Evolutionary conservation across 2,113 vertebrate genomes (phyloP), one percentile per base, ranked within the genome.

Genomic region (Antennarius striatus): DNA sequence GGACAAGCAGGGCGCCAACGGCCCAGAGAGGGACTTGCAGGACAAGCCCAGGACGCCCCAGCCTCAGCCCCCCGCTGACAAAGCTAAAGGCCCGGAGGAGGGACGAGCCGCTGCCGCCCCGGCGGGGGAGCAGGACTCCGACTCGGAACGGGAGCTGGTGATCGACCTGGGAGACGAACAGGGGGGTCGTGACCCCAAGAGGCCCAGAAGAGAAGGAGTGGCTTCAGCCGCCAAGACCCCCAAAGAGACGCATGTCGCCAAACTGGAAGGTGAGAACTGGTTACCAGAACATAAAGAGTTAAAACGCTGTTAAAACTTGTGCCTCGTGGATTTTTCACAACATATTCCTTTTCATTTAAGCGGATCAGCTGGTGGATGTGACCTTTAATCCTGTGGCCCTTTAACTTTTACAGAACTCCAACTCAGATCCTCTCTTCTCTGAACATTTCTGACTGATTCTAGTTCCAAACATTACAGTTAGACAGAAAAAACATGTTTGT

Each of bases 81-180:
- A 94, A 70, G 73, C 94, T 52, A 95, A 94, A 87, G 83, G 91
- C 3, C 92, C 94, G 71, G 96, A 97, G 75, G 96, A 98, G 81
- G 91, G 89, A 13, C 94, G 90, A 87, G 91, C 92, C 14, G 59
- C 73, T 47, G 53, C 70, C 14, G 12, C 77, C 1, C 65, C 86
- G 36, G 90, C 85, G 0, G 88, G 93, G 3, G 95, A 94, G 17
- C 92, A 96, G 81, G 97, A 99, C 90, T 98, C 96, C 1, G 97
- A 99, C 83, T 99, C 97, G 0, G 97, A 99, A 84, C 94, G 94
- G 4, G 97, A 99, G 87, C 93, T 99, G n/a, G 96, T 99, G 75
- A 99, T 99, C 47, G 97, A 99, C 73, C 90, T 99, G 0, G 96
- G 97, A 30, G 97, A 99, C 56, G 97, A 99, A 80, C 93, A 93